Evolutionary conservation across 2,888 invertebrate genomes (phyloP), one percentile per base, ranked within the genome.

Genomic region (Drosophila lacicola): DNA sequence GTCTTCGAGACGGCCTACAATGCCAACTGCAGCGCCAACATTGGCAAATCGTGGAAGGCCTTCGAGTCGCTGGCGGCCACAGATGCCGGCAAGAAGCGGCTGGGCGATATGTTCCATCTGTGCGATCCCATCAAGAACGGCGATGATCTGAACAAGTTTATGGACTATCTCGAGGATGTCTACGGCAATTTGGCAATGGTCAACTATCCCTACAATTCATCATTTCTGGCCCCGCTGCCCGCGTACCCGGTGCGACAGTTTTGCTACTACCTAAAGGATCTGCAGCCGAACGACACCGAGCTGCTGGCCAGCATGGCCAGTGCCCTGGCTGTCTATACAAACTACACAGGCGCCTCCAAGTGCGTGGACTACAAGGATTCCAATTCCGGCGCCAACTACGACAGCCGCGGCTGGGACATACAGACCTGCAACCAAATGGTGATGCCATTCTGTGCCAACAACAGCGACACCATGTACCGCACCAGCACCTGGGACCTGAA

Each of bases 351-450:
- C 21, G 92, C 93, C 53, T 92, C 93, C 1, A 93, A 94, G 63
- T 98, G 98, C 90, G 93, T 97, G 17, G 93, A 96, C 88, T 94
- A 94, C 67, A 93, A 94, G 36, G 93, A 94, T 13, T 91, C 97
- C 6, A 96, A 95, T 13, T 95, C 95, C 13, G 78, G 90, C 5
- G 96, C 96, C 0, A 65, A 55, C 13, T 68, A 68, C 10, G 85
- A 85, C 36, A 72, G 53, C 5, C 21, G 44, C 5, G 85, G 85
- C 13, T 98, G 98, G 98, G 93, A 95, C 73, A 97, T 95, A 90
- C 97, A 98, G 94, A 94, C 96, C 0, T 99, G 99, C 90, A 98
- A 98, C 25, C 99, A 99, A 93, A 98, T 99, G 96, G 96, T 98
- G 67, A 98, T 98, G 97, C 99, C 99, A 0, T 95, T 96, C 93